Conservation (phyloP, 2,797 vertebrate species). For the Antennarius maculatus region DNA sequence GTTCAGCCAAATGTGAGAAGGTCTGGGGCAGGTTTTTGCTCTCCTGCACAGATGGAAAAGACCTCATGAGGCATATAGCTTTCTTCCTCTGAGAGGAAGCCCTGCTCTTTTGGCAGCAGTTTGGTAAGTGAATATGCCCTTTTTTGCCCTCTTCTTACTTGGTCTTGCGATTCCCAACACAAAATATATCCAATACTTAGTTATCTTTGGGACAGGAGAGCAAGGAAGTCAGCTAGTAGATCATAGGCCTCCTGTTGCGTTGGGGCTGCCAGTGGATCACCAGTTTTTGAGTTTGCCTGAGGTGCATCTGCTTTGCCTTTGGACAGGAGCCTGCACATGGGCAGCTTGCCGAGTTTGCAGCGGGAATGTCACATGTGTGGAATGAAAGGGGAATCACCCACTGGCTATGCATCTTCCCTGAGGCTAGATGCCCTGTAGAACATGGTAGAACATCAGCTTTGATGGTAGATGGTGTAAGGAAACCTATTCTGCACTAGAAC, state of each 20-base stretch:
- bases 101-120: constrained; percentile 24
- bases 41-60: constrained; percentile 54
- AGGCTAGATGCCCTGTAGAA: constrained; percentile 26
- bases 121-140: constrained; percentile 5
- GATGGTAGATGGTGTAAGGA: constrained; percentile 32
- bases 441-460: constrained; percentile 57
- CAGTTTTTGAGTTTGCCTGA: constrained; percentile 24
- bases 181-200: neutral
- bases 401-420: constrained; percentile 33
- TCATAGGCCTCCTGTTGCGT: constrained; percentile 37
- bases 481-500: constrained; percentile 8
- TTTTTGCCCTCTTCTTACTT: constrained; percentile 9
- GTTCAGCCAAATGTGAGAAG: constrained; percentile 33
- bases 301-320: constrained; percentile 33
- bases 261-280: constrained; percentile 8
- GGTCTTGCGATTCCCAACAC: constrained; percentile 20
- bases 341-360: constrained; percentile 33
- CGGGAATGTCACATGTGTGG: constrained; percentile 37
- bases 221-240: constrained; percentile 57
- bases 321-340: constrained; percentile 32
- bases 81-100: constrained; percentile 39
- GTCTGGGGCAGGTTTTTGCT: constrained; percentile 44
- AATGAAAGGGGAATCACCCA: constrained; percentile 49
- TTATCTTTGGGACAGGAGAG: constrained; percentile 36
- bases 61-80: constrained; percentile 42